Evolutionary conservation across 2,888 invertebrate species (phyloP).

Genomic region (Luperina nickerlii): DNA sequence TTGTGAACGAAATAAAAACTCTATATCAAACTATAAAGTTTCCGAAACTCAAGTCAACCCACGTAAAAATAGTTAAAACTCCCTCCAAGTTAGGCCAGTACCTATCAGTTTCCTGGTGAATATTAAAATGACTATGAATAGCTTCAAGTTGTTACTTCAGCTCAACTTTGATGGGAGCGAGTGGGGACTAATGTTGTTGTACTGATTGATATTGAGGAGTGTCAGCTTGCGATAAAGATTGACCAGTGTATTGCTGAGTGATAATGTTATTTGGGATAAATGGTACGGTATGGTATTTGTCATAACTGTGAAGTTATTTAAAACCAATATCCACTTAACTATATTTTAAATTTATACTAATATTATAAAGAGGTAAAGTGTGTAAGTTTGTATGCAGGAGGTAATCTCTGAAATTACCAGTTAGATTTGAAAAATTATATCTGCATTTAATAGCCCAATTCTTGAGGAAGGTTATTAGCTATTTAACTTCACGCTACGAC

Average conservation of each 20-base stretch:
- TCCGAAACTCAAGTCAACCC: slow-evolving; percentile 50
- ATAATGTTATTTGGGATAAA: neutral
- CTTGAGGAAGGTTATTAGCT: no score
- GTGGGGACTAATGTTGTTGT: neutral
- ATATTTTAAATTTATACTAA: neutral
- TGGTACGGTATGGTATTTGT: neutral
- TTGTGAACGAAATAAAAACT: slow-evolving; percentile 38
- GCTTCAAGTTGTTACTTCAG: slow-evolving; percentile 43
- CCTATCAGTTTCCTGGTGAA: slow-evolving; percentile 68
- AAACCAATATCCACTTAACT: no score
- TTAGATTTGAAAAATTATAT: no score
- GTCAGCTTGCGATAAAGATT: neutral
- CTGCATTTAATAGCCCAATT: no score
- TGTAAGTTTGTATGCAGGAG: no score
- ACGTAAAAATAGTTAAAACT: slow-evolving; percentile 71
- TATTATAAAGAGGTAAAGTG: no score
- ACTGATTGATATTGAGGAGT: neutral
- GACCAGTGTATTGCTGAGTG: neutral
- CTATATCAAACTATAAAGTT: slow-evolving; percentile 38
- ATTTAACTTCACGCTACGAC: no score
- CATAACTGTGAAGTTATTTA: neutral
- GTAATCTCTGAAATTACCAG: no score
- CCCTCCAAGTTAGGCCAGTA: slow-evolving; percentile 59
- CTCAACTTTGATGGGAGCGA: slow-evolving; percentile 19
- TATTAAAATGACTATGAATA: slow-evolving; percentile 67